Evolutionary conservation across 2,888 invertebrate species (phyloP).

Genomic region (Mythimna albipuncta): DNA sequence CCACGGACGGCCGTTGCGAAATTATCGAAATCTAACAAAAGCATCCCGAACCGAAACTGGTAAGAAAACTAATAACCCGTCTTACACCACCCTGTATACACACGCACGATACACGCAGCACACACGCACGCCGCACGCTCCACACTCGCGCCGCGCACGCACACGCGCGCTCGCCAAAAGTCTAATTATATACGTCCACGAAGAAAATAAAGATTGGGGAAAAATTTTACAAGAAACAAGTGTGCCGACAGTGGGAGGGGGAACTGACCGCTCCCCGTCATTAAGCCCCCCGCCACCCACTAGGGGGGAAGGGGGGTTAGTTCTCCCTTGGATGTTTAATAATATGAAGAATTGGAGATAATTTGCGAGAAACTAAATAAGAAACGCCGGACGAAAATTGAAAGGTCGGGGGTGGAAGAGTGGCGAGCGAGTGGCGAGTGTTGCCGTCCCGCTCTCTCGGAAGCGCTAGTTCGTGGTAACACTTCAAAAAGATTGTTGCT

Average conservation of each 20-base stretch:
- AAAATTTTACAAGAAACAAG: constrained; percentile 91
- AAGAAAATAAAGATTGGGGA: constrained; percentile 91
- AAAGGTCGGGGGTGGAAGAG: constrained; percentile 79
- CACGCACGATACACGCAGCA: constrained; percentile 56
- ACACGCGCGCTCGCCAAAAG: constrained; percentile 67
- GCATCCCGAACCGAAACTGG: constrained; percentile 85
- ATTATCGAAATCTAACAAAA: constrained; percentile 91
- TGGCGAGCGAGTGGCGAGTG: constrained; percentile 29
- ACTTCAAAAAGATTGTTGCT: constrained; percentile 48
- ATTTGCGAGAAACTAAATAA: constrained; percentile 91
- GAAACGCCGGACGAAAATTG: constrained; percentile 90
- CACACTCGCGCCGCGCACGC: constrained; percentile 68
- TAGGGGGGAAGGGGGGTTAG: constrained; percentile 76
- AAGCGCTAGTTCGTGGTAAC: constrained; percentile 55
- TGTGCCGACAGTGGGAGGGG: constrained; percentile 83
- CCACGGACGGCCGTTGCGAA: constrained; percentile 84
- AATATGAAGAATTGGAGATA: constrained; percentile 91
- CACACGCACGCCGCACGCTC: constrained; percentile 51
- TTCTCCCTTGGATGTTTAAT: constrained; percentile 89
- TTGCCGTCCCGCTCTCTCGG: constrained; percentile 68
- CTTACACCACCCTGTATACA: constrained; percentile 79
- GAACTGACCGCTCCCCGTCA: constrained; percentile 89
- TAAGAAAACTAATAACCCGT: constrained; percentile 90
- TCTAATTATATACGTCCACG: constrained; percentile 90
- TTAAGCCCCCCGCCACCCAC: constrained; percentile 82